Evolutionary conservation across 2,113 vertebrate species (phyloP), one percentile per base, ranked within the genome.

Genomic region (Panthera uncia): DNA sequence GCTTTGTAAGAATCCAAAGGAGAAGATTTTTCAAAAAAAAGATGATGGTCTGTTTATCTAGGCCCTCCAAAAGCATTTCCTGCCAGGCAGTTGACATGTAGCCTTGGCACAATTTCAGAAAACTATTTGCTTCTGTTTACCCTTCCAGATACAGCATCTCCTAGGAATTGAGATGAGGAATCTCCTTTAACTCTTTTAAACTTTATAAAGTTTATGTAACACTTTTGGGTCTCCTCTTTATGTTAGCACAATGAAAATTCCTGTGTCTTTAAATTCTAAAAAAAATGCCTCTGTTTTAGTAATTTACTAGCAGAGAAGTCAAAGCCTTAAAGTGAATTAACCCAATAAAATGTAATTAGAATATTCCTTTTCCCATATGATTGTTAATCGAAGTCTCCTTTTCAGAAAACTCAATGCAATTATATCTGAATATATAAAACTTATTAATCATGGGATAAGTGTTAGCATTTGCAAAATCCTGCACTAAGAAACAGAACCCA

Each of bases 71-170:
- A 98, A 97, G 97, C 97, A 98, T 98, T 98, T 98, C 98, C 97
- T 98, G 97, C 96, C 88, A 96, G 92, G 85, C 97, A 93, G 93
- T 95, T 93, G 93, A 95, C 96, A 97, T 92, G 95, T 38, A 97
- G 94, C 83, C 71, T 96, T 98, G 97, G 97, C 96, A 92, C 61
- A 95, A 87, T 89, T 94, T 96, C 97, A 97, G 91, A 94, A 96
- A 97, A 98, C 97, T 97, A 48, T 96, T 98, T 93, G 94, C 95
- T 98, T 98, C 97, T 98, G 96, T 98, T 98, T 96, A 97, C 95
- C 48, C 95, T 96, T 89, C 83, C 78, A 91, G 89, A 91, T 89
- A 94, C 88, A 73, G 55, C 50, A 69, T 95, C 87, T 96, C 80
- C 90, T 69, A 92, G 66, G 78, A 93, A 91, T 50, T 92, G 92